phyloP scores from a whole-genome alignment of 2,113 vertebrate genomes.

The Dromaius novaehollandiae region DNA sequence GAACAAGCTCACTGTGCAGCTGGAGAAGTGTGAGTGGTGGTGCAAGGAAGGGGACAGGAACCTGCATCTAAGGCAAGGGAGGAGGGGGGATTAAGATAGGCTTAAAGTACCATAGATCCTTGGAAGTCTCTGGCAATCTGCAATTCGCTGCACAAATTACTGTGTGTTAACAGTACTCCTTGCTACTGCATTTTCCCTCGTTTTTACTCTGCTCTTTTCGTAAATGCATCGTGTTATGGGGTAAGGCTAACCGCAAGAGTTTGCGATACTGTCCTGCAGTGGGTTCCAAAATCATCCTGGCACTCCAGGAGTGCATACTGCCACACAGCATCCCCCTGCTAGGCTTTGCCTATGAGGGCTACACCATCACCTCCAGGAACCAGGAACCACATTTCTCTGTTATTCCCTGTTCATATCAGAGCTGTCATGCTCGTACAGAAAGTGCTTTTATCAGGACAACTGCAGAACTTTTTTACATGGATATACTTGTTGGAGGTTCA shows the following conservation, averaged over 20 bases:
- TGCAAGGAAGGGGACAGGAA: not conserved
- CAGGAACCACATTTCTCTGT: not conserved
- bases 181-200: not conserved
- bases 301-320: not conserved
- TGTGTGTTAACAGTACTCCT: not conserved
- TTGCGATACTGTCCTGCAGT: not conserved
- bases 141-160: not conserved
- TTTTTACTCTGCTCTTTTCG: not conserved
- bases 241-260: not conserved
- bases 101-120: not conserved
- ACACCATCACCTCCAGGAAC: not conserved
- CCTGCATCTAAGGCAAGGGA: not conserved
- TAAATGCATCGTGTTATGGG: not conserved
- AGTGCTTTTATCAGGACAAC: not conserved
- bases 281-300: not conserved
- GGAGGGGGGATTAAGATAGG: not conserved
- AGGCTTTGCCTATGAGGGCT: not conserved
- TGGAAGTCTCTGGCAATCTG: not conserved
- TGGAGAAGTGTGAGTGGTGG: not conserved
- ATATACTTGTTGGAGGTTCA: not conserved
- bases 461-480: not conserved
- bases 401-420: not conserved
- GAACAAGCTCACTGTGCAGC: not conserved
- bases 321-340: accelerated
- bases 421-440: not conserved